Percentiles rank a stretch among this genome's conserved stretches.
phyloP scores from a whole-genome alignment of 2,113 vertebrate species.

The Accipiter cooperii region DNA sequence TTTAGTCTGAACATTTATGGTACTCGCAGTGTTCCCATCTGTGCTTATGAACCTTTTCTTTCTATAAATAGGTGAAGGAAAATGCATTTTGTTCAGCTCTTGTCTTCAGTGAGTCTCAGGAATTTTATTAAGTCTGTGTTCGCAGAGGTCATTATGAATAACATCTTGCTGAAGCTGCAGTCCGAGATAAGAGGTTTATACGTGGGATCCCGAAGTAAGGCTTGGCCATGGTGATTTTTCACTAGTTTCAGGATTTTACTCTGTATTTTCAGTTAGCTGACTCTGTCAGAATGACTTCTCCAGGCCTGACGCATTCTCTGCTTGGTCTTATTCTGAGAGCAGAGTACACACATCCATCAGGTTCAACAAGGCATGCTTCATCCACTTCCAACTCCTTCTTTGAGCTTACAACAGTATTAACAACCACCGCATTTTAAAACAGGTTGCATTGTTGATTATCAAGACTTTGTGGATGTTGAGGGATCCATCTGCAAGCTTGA shows the following conservation, averaged over 20 bases:
- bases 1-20: neutral
- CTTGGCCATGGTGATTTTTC: neutral
- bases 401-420: neutral
- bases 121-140: neutral
- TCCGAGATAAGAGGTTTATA: slow-evolving; percentile 21
- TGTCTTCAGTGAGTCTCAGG: neutral
- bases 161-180: neutral
- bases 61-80: slow-evolving; percentile 6
- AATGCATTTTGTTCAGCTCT: neutral
- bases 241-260: neutral
- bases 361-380: neutral
- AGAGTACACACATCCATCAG: neutral
- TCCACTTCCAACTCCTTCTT: neutral
- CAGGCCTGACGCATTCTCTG: neutral
- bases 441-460: neutral
- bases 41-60: neutral
- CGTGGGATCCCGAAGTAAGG: neutral
- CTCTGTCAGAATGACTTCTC: neutral
- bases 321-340: neutral
- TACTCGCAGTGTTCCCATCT: neutral
- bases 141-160: neutral
- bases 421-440: neutral
- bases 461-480: neutral
- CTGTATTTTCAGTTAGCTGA: neutral
- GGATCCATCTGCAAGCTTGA: neutral